phyloP scores from a whole-genome alignment of 2,888 invertebrate genomes.

The Monoplex corrugatus region DNA sequence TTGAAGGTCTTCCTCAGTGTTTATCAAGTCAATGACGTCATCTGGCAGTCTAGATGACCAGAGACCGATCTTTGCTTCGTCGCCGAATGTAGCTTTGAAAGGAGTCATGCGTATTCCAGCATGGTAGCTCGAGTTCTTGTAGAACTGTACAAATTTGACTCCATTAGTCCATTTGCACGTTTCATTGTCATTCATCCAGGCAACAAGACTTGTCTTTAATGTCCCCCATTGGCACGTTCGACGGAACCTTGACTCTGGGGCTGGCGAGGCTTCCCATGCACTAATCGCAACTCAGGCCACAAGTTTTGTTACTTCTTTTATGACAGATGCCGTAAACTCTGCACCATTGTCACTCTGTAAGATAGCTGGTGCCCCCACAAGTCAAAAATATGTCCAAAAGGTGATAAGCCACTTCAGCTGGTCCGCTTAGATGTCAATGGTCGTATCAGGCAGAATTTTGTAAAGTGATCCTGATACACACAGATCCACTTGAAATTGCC shows the following conservation, averaged over 20 bases:
- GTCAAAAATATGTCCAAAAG: slow-evolving; percentile 13
- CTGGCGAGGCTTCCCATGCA: slow-evolving; percentile 57
- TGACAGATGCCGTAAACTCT: slow-evolving; percentile 57
- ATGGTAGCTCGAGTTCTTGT: slow-evolving; percentile 53
- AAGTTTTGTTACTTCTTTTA: slow-evolving; percentile 50
- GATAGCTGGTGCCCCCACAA: slow-evolving; percentile 20
- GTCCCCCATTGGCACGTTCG: slow-evolving; percentile 57
- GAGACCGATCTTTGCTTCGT: slow-evolving; percentile 52
- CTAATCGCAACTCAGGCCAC: slow-evolving; percentile 56
- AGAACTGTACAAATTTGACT: slow-evolving; percentile 55
- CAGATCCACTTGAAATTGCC: slow-evolving; percentile 25
- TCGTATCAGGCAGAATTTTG: slow-evolving; percentile 34
- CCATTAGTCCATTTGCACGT: slow-evolving; percentile 54
- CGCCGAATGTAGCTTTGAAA: slow-evolving; percentile 54
- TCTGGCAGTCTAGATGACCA: slow-evolving; percentile 41
- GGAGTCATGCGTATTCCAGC: slow-evolving; percentile 53
- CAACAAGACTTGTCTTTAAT: slow-evolving; percentile 59
- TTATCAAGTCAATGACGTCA: neutral
- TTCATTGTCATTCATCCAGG: slow-evolving; percentile 58
- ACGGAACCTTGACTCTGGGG: slow-evolving; percentile 57
- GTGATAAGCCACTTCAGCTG: slow-evolving; percentile 26
- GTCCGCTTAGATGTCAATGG: slow-evolving; percentile 25
- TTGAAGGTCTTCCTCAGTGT: slow-evolving; percentile 25
- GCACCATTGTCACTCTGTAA: slow-evolving; percentile 53
- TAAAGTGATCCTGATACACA: slow-evolving; percentile 27